Evolutionary conservation across 92 coral and sea anemone genomes (phyloP), one percentile per base, ranked within the genome.

Genomic region (Heliopora coerulea): DNA sequence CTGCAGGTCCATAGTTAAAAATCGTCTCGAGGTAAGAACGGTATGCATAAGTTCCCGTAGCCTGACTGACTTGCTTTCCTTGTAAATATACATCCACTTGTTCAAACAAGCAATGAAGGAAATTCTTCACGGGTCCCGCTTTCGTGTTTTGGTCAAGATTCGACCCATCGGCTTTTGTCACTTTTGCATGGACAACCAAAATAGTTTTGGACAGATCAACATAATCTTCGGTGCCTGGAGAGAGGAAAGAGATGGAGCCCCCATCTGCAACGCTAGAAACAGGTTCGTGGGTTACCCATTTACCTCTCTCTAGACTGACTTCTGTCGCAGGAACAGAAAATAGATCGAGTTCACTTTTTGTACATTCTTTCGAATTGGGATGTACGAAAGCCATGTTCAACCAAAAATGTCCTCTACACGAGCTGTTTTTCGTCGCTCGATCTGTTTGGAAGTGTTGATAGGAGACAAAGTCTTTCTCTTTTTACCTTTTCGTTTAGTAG

Each of bases 41-140:
- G 32, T 29, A 50, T 12, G 68, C 57, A 30, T 52, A 72, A 32
- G 63, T 54, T 72, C 78, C 78, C 9, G 78, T 52, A 52, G 78
- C 35, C 42, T 72, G 65, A 14, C 27, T 68, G 65, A 68, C 76
- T 19, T 17, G 62, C n/a, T 21, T 26, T 49, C 76, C 76, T n/a
- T 72, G 49, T 1, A 72, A 4, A 37, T 4, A 37, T 37, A 37
- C 42, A 10, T 72, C 39, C 6, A 29, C 66, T 29, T 50, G 65
- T 54, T 72, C 52, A 63, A 72, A 72, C 14, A 72, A 30, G 32
- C 78, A 49, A 28, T 54, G 78, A 28, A 72, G 24, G 41, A 56
- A 56, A 28, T 49, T n/a, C n/a, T n/a, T n/a, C n/a, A n/a, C n/a
- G n/a, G n/a, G n/a, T n/a, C n/a, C n/a, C n/a, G n/a, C n/a, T 68